Conservation (phyloP, 2,888 invertebrate species). For the Drosophila kuntzei region DNA sequence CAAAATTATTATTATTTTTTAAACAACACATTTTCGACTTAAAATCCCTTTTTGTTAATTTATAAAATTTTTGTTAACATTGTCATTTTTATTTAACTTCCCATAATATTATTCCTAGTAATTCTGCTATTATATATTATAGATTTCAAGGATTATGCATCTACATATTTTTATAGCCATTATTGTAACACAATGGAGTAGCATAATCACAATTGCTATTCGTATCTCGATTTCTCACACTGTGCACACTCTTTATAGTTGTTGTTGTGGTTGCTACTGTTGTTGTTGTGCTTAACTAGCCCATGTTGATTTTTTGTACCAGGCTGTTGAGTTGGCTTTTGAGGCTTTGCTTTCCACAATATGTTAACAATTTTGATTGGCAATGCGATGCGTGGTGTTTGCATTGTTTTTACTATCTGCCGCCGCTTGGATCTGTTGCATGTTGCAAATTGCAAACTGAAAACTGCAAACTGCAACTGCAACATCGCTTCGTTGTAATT, state of each 20-base stretch:
- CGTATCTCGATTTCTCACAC: slow-evolving; percentile 52
- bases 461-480: slow-evolving; percentile 24
- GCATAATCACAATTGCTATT: slow-evolving; percentile 32
- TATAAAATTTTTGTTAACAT: too few relatives aligned
- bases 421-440: slow-evolving; percentile 63
- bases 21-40: too few relatives aligned
- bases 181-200: slow-evolving; percentile 30
- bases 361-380: slow-evolving; percentile 73
- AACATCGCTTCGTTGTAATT: slow-evolving; percentile 42
- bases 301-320: slow-evolving; percentile 25
- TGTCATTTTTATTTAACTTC: not conserved
- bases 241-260: slow-evolving; percentile 25
- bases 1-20: too few relatives aligned
- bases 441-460: slow-evolving; percentile 67
- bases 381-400: slow-evolving; percentile 66
- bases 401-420: slow-evolving; percentile 62
- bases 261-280: slow-evolving; percentile 14
- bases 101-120: not conserved
- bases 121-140: not conserved
- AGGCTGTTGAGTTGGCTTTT: slow-evolving; percentile 50
- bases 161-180: slow-evolving; percentile 20
- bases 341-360: slow-evolving; percentile 58
- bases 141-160: not conserved
- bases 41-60: too few relatives aligned
- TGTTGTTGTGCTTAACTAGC: slow-evolving; percentile 20